phyloP scores from a whole-genome alignment of 2,888 invertebrate species.

The Xanthorhoe spadicearia region DNA sequence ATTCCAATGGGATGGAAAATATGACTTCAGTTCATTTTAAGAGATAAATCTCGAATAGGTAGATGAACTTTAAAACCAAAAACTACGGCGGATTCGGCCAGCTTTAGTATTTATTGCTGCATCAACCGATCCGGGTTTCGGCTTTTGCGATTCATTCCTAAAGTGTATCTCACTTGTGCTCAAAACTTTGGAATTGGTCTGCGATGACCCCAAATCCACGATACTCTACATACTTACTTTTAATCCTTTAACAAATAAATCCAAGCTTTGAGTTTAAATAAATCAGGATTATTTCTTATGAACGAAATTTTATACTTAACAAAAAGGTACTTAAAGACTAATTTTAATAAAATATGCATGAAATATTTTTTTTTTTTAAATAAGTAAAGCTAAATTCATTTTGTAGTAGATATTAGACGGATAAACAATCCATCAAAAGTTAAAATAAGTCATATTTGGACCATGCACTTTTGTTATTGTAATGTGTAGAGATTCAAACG shows the following conservation, averaged over 20 bases:
- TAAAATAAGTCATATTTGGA: too few relatives aligned
- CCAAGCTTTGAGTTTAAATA: neutral
- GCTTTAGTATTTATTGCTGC: slow-evolving; percentile 53
- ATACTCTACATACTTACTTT: neutral
- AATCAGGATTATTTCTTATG: neutral
- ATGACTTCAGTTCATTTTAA: slow-evolving; percentile 53
- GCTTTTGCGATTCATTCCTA: slow-evolving; percentile 54
- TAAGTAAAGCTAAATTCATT: too few relatives aligned
- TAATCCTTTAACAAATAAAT: neutral
- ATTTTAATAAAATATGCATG: too few relatives aligned
- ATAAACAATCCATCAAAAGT: too few relatives aligned
- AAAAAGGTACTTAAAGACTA: too few relatives aligned
- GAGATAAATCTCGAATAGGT: slow-evolving; percentile 52
- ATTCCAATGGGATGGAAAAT: too few relatives aligned
- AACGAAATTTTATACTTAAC: too few relatives aligned
- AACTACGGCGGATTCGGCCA: slow-evolving; percentile 51
- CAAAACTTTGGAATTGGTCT: slow-evolving; percentile 36
- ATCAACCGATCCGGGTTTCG: slow-evolving; percentile 54
- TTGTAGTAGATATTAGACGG: too few relatives aligned
- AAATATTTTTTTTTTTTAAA: too few relatives aligned
- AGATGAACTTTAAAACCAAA: slow-evolving; percentile 56
- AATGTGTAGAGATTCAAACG: neutral
- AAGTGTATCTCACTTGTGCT: slow-evolving; percentile 52
- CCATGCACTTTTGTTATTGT: neutral
- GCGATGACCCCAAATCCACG: neutral